Evolutionary conservation across 2,888 invertebrate species (phyloP).

Genomic region (Gandaritis pyraliata): DNA sequence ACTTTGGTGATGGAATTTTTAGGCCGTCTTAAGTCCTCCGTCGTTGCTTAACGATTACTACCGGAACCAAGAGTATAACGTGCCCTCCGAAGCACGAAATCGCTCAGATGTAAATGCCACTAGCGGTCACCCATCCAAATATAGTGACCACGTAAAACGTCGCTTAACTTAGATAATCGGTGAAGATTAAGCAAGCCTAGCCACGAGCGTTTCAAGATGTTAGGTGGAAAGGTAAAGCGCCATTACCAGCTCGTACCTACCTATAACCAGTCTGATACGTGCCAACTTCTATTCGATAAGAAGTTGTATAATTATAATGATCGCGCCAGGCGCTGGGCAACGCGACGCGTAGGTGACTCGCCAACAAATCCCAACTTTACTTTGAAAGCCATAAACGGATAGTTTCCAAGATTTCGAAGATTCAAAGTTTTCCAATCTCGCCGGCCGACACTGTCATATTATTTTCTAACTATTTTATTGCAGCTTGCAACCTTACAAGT

Average conservation of each 20-base stretch:
- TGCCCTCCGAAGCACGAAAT: too few species aligned
- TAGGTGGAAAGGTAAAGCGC: neutral
- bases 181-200: too few species aligned
- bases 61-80: too few species aligned
- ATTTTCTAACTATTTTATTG: constrained; percentile 70
- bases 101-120: too few species aligned
- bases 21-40: too few species aligned
- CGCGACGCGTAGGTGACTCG: constrained; percentile 49
- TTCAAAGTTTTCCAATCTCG: constrained; percentile 66
- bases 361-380: constrained; percentile 50
- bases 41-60: too few species aligned
- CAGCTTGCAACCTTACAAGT: constrained; percentile 55
- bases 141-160: too few species aligned
- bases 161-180: too few species aligned
- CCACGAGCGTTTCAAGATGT: too few species aligned
- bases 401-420: constrained; percentile 36
- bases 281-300: constrained; percentile 18
- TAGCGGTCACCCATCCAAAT: too few species aligned
- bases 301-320: constrained; percentile 43
- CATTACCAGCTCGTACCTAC: constrained; percentile 9
- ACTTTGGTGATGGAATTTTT: too few species aligned
- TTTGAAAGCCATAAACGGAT: constrained; percentile 57
- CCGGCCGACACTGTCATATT: constrained; percentile 62
- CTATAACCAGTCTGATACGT: neutral
- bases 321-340: constrained; percentile 37